Evolutionary conservation across 2,888 invertebrate species (phyloP).

Genomic region (Rhagonycha fulva): DNA sequence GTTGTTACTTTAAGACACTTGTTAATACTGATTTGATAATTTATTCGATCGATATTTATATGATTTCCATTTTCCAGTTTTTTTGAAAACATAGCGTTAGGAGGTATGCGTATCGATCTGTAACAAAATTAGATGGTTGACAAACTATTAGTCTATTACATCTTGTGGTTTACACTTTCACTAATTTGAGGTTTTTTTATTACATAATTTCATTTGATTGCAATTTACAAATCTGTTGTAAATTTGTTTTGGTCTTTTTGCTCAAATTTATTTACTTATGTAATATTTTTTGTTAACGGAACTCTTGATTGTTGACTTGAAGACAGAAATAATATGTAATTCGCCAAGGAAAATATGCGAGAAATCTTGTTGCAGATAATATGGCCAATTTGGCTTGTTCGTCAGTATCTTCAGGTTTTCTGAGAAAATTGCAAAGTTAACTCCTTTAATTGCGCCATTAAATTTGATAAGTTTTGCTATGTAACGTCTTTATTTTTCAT

Average conservation of each 20-base stretch:
- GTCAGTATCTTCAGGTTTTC: neutral
- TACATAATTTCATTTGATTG: conserved; percentile 7
- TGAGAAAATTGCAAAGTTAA: neutral
- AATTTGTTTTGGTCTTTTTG: neutral
- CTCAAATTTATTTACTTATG: neutral
- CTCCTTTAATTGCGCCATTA: neutral
- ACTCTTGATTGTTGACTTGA: neutral
- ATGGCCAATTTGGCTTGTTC: neutral
- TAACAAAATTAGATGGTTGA: conserved; percentile 39
- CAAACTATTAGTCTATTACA: conserved; percentile 47
- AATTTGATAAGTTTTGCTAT: neutral
- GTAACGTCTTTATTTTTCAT: neutral
- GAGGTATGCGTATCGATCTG: conserved; percentile 40
- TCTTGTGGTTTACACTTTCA: conserved; percentile 50
- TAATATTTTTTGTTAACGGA: neutral
- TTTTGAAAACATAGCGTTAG: conserved; percentile 40
- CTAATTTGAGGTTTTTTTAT: conserved; percentile 30
- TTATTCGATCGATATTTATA: conserved; percentile 41
- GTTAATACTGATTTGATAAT: conserved; percentile 40
- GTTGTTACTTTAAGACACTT: conserved; percentile 20
- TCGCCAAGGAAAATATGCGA: no score
- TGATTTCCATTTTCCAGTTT: conserved; percentile 38
- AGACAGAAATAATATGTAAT: neutral
- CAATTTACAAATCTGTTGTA: neutral
- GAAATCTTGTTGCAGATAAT: no score